Conservation (phyloP, 30 jellyfish, hydroid and myxozoan genomes). For the Aurelia sp. region DNA sequence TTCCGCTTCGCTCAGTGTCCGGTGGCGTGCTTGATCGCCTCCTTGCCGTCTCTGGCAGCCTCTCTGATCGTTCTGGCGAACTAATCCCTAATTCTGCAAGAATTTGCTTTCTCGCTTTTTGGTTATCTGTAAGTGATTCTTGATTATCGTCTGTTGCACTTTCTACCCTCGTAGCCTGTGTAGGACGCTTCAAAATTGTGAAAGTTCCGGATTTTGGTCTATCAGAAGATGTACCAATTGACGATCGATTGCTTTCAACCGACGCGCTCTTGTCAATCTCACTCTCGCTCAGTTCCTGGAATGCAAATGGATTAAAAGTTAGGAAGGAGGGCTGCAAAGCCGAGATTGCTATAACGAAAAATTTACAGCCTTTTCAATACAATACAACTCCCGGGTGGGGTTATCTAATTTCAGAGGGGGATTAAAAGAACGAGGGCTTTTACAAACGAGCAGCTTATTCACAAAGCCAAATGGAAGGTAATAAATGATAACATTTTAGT, state of each 20-base stretch:
- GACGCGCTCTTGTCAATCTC: neutral
- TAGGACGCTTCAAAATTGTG: conserved; percentile 42
- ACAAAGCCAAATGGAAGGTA: no score
- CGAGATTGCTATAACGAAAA: no score
- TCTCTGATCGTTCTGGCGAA: neutral
- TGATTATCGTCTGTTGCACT: conserved; percentile 13
- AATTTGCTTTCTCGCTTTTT: conserved; percentile 11
- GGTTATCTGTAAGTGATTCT: neutral
- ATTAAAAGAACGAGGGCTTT: no score
- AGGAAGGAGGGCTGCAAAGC: no score
- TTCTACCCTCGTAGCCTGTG: neutral
- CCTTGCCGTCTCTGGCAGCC: neutral
- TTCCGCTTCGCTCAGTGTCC: neutral
- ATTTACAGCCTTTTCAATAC: no score
- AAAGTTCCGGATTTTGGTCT: conserved; percentile 8
- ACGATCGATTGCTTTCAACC: neutral
- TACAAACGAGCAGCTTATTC: no score
- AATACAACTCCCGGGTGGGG: no score
- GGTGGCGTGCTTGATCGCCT: neutral
- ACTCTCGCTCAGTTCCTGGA: neutral
- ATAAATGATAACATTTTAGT: no score
- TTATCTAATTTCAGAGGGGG: no score
- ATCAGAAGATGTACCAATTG: neutral
- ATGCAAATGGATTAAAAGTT: no score
- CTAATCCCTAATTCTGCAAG: conserved; percentile 16